Conservation (phyloP, 2,113 vertebrate genomes). For the Scopus umbretta region DNA sequence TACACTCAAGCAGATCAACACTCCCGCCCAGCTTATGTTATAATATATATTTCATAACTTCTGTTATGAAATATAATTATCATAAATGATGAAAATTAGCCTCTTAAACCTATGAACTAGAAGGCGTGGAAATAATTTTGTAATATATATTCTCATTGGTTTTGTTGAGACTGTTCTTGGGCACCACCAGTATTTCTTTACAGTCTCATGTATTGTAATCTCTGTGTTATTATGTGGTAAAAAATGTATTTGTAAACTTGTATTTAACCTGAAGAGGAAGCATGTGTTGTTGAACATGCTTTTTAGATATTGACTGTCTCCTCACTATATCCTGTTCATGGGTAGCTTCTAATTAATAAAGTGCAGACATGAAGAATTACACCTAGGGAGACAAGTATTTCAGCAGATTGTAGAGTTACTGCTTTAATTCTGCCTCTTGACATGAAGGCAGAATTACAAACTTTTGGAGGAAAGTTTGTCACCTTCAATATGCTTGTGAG, state of each 20-base stretch:
- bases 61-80: background rate
- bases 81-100: background rate
- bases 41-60: too few species aligned
- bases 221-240: background rate
- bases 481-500: background rate
- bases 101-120: conserved; percentile 9
- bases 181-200: background rate
- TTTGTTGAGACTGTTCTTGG: background rate
- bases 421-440: background rate
- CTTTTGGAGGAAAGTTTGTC: background rate
- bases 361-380: background rate
- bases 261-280: background rate
- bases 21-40: too few species aligned
- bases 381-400: background rate
- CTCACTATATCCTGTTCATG: background rate
- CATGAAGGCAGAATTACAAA: background rate
- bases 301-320: background rate
- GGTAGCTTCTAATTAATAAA: background rate
- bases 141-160: background rate
- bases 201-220: background rate
- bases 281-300: background rate
- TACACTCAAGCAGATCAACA: too few species aligned
- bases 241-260: fast-evolving
- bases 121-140: conserved; percentile 7
- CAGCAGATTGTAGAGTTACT: background rate